Evolutionary conservation across 92 coral and sea anemone genomes (phyloP).

Genomic region (Heliopora coerulea): DNA sequence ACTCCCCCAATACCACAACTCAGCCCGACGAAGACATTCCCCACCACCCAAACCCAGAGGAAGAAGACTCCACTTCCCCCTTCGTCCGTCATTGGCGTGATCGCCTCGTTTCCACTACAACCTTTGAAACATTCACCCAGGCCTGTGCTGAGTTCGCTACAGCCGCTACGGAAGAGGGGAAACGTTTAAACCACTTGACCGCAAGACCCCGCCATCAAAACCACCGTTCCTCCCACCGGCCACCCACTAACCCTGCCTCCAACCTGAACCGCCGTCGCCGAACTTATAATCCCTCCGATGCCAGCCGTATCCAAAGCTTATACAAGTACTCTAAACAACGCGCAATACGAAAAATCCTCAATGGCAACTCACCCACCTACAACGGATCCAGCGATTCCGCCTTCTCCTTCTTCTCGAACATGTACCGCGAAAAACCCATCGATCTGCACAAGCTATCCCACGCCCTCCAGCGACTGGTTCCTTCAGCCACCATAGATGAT

Average conservation of each 20-base stretch:
- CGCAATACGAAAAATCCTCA: no score
- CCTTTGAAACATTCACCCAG: background rate
- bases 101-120: no score
- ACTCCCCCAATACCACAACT: no score
- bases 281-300: background rate
- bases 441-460: background rate
- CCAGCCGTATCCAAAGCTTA: constrained; percentile 11
- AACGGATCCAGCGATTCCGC: background rate
- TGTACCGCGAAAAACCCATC: background rate
- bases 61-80: no score
- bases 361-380: no score
- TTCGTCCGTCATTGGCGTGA: no score
- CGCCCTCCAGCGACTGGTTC: background rate
- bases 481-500: background rate
- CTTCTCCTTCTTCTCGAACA: background rate
- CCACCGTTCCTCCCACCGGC: background rate
- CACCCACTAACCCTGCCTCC: background rate
- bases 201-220: background rate
- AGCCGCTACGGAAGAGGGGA: no score
- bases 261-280: background rate
- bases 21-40: no score
- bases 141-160: background rate
- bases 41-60: no score
- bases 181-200: background rate
- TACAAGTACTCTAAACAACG: background rate